These are phyloP conservation scores for Protosalanx chinensis DNA, from an alignment of 2,797 vertebrate genomes.

Conservation along the genomic window DNA sequence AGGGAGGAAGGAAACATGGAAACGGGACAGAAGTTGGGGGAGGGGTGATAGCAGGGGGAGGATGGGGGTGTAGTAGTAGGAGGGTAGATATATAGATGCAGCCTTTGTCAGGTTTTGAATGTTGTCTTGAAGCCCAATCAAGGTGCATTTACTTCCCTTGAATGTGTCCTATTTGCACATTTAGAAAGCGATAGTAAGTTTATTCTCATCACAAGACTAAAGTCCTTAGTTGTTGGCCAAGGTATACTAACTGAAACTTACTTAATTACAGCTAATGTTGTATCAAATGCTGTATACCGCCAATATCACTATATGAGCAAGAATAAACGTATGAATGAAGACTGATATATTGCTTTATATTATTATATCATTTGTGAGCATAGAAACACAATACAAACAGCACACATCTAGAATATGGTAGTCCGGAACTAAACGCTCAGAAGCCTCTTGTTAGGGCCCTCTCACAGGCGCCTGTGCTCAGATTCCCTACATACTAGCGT, in stretches of 20 bases:
- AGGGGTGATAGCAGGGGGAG: neutral
- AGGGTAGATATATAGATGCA: neutral
- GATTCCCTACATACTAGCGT: too few relatives aligned
- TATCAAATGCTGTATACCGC: too few relatives aligned
- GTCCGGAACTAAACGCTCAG: neutral
- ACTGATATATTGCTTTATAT: neutral
- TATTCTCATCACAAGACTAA: too few relatives aligned
- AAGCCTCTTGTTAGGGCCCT: too few relatives aligned
- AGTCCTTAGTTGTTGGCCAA: neutral
- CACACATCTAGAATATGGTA: neutral
- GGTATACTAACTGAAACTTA: too few relatives aligned
- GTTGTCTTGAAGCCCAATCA: neutral
- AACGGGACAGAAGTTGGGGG: slow-evolving; percentile 21
- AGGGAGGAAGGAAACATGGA: slow-evolving; percentile 56
- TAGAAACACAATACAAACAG: neutral
- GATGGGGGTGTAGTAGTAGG: neutral
- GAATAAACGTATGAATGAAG: too few relatives aligned
- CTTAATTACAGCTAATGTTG: too few relatives aligned
- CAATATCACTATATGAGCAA: too few relatives aligned
- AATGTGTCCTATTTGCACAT: neutral
- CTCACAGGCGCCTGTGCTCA: too few relatives aligned
- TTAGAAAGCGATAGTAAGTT: too few relatives aligned
- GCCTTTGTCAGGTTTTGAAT: neutral
- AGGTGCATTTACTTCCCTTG: neutral
- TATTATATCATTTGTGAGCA: neutral